Base-by-base conservation (phyloP, 2,797 vertebrate species). In the Sebastes baramenuke region DNA sequence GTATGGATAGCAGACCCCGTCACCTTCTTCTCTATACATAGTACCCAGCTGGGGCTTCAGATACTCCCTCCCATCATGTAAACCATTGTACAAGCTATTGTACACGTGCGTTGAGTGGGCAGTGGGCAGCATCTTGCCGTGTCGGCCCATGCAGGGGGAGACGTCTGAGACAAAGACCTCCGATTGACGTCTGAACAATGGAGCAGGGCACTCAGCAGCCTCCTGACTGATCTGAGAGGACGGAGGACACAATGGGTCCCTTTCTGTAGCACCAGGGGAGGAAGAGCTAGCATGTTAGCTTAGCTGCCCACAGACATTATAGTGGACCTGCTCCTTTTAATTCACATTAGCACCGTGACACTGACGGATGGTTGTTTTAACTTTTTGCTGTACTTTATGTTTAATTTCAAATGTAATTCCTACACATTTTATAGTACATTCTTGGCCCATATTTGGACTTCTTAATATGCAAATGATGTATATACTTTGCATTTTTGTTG, bases 171-270 rank as follows among this genome's bases (percentile, higher is more conserved):
- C 94, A 96, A 95, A 95, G 94, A 85, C 88, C 82, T 88, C 75
- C 77, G 72, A 87, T 95, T 95, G 94, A 95, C 77, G 14, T 67
- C 8, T 25, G 75, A 91, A 96, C 96, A 96, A 96, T 96, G 95
- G 95, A 93, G 94, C 91, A 38, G n/a, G 88, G 92, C 87, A 69
- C 92, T 77, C 89, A 69, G 72, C 93, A 79, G 91, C 92, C 88
- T 90, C 89, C 91, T 87, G 89, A 72, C 55, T 18, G 36, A 42
- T 66, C 6, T 14, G 76, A 61, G 67, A 66, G 72, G 22, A 34
- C 72, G 68, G 66, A 14, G 52, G 67, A 34, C 88, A 96, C 95
- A 96, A 96, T 90, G 87, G 89, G 3, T 60, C 92, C 92, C 82
- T 90, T 91, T 93, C 91, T 92, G 81, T 64, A 6, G 72, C 27